phyloP scores from a whole-genome alignment of 2,113 vertebrate species.

The Perca flavescens region DNA sequence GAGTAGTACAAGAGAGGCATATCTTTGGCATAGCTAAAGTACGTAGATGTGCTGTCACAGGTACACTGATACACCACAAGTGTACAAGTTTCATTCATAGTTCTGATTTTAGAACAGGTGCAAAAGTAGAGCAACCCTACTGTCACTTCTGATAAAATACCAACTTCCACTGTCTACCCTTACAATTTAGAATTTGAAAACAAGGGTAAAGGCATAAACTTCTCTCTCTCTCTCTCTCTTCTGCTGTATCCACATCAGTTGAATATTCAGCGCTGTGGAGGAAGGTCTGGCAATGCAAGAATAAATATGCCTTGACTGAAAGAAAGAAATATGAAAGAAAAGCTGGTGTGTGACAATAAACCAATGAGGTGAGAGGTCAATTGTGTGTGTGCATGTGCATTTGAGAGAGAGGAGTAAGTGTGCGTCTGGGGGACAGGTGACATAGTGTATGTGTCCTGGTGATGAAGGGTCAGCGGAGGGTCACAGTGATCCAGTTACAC shows the following conservation, averaged over 20 bases:
- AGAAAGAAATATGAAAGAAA: not conserved
- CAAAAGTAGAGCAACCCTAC: not conserved
- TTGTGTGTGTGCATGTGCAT: constrained; percentile 28
- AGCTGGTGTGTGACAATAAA: constrained; percentile 18
- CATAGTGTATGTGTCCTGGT: constrained; percentile 37
- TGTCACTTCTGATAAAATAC: not conserved
- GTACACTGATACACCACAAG: not conserved
- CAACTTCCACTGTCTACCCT: not conserved
- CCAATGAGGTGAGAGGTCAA: constrained; percentile 35
- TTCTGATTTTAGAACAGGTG: constrained; percentile 1
- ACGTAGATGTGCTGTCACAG: not conserved
- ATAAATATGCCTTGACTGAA: not conserved
- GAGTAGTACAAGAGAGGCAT: constrained; percentile 32
- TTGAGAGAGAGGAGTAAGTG: not conserved
- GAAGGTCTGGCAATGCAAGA: no score
- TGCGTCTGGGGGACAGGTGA: constrained; percentile 49
- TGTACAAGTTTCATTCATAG: constrained; percentile 7
- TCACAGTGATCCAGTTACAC: constrained; percentile 68
- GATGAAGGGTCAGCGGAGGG: constrained; percentile 70
- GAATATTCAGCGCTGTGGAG: no score
- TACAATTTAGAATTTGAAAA: not conserved
- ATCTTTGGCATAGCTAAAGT: constrained; percentile 27
- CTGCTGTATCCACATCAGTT: not conserved
- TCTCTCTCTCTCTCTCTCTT: not conserved
- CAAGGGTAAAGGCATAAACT: not conserved